These are phyloP conservation scores for Ophonus ardosiacus DNA, from an alignment of 2,888 invertebrate species.

Conservation along the genomic window DNA sequence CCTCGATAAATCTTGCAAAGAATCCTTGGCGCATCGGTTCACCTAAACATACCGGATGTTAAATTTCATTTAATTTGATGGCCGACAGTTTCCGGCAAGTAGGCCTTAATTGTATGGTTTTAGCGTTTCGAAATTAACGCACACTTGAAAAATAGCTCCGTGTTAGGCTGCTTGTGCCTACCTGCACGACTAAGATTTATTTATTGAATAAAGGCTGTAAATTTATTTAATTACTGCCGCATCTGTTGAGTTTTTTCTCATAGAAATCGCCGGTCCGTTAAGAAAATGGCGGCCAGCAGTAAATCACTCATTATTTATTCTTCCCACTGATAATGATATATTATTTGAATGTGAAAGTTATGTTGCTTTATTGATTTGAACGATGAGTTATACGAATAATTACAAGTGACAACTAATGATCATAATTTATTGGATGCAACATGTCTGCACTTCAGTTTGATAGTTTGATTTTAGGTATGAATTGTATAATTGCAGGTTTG, in stretches of 20 bases:
- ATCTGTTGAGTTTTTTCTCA: slow-evolving; percentile 49
- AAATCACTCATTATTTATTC: slow-evolving; percentile 42
- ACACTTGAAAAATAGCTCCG: slow-evolving; percentile 45
- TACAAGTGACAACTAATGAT: slow-evolving; percentile 46
- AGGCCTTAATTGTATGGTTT: slow-evolving; percentile 60
- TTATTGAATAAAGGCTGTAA: slow-evolving; percentile 55
- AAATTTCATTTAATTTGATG: slow-evolving; percentile 63
- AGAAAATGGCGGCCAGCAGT: slow-evolving; percentile 9
- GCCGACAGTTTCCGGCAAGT: slow-evolving; percentile 45
- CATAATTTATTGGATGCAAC: slow-evolving; percentile 48
- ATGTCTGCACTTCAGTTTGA: slow-evolving; percentile 28
- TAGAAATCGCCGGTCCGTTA: slow-evolving; percentile 22
- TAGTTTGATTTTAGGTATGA: not conserved
- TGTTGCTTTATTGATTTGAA: slow-evolving; percentile 30
- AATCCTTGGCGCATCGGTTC: slow-evolving; percentile 24
- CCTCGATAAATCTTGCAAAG: slow-evolving; percentile 33
- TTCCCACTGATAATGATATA: slow-evolving; percentile 37
- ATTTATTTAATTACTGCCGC: slow-evolving; percentile 58
- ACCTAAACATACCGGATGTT: slow-evolving; percentile 55
- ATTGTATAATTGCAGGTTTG: not conserved
- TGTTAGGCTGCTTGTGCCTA: not conserved
- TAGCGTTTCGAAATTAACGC: slow-evolving; percentile 58
- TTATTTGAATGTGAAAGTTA: slow-evolving; percentile 24
- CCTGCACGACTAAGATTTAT: slow-evolving; percentile 55
- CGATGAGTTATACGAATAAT: slow-evolving; percentile 32